These are phyloP conservation scores for Eptatretus atami DNA, from an alignment of 2,797 vertebrate genomes.

Conservation along the genomic window DNA sequence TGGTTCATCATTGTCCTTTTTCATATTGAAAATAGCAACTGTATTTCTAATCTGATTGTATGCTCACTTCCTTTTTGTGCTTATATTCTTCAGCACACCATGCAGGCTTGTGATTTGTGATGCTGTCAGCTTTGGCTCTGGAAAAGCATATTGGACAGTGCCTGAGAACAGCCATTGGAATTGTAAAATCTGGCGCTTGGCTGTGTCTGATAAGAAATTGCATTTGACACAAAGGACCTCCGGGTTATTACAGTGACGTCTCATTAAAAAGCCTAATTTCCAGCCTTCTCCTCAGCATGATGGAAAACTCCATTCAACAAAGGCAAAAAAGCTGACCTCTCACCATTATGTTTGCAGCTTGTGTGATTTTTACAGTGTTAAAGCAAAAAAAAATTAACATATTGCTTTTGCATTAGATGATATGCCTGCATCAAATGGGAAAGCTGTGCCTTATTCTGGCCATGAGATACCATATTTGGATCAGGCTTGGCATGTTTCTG, in stretches of 20 bases:
- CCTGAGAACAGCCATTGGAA: not conserved
- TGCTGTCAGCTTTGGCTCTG: not conserved
- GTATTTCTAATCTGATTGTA: no score
- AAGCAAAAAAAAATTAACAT: not conserved
- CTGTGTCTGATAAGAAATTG: constrained; percentile 3
- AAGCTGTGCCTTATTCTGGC: not conserved
- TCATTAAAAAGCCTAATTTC: not conserved
- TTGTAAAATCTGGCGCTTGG: constrained; percentile 1
- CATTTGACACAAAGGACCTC: constrained; percentile 1
- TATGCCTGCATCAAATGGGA: not conserved
- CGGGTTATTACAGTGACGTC: constrained; percentile 2
- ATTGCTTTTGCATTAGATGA: not conserved
- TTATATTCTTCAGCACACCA: no score
- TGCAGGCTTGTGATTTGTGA: not conserved
- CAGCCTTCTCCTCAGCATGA: no score
- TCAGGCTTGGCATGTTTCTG: constrained; percentile 28
- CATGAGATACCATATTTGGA: constrained; percentile 24
- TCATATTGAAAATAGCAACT: no score
- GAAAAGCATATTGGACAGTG: not conserved
- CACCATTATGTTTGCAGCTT: no score
- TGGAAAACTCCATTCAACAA: no score
- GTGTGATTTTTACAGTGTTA: no score
- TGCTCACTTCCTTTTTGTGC: no score
- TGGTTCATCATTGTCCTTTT: no score
- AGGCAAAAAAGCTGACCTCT: no score